A percentile compares a stretch with the other conserved stretches of the same genome.
These are phyloP conservation scores for Drosophila picticornis DNA, from an alignment of 2,888 invertebrate species.

Conservation along the genomic window DNA sequence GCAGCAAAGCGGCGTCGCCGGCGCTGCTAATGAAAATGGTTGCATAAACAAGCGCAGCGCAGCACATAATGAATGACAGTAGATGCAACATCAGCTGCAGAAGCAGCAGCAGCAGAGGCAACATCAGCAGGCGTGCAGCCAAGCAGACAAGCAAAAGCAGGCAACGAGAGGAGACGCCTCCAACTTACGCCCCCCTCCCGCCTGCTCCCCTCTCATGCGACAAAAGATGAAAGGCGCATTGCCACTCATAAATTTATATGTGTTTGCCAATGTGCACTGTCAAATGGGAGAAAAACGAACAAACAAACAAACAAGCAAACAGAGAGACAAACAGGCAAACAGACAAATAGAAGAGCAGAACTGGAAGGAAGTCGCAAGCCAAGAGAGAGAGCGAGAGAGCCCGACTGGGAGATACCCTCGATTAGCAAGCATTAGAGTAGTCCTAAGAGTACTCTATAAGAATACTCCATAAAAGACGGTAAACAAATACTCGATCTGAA, in stretches of 20 bases:
- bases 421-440: neutral
- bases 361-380: neutral
- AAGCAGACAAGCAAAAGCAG: constrained; percentile 20
- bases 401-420: neutral
- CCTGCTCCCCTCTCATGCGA: constrained; percentile 3
- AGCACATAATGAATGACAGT: constrained; percentile 57
- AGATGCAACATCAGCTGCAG: constrained; percentile 18
- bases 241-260: constrained; percentile 67
- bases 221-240: constrained; percentile 75
- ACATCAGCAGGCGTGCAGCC: constrained; percentile 47
- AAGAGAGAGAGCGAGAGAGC: fast-evolving
- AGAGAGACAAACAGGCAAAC: constrained; percentile 26
- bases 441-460: too few relatives aligned
- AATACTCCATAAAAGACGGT: too few relatives aligned
- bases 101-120: constrained; percentile 21
- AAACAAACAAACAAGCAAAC: constrained; percentile 21
- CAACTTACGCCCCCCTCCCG: neutral
- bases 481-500: neutral
- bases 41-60: constrained; percentile 70
- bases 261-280: constrained; percentile 39
- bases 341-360: neutral
- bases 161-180: constrained; percentile 51
- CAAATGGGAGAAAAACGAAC: constrained; percentile 35
- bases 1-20: constrained; percentile 35
- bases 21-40: constrained; percentile 74